Conservation (phyloP, 2,113 vertebrate species). For the Heterotilapia buettikoferi region DNA sequence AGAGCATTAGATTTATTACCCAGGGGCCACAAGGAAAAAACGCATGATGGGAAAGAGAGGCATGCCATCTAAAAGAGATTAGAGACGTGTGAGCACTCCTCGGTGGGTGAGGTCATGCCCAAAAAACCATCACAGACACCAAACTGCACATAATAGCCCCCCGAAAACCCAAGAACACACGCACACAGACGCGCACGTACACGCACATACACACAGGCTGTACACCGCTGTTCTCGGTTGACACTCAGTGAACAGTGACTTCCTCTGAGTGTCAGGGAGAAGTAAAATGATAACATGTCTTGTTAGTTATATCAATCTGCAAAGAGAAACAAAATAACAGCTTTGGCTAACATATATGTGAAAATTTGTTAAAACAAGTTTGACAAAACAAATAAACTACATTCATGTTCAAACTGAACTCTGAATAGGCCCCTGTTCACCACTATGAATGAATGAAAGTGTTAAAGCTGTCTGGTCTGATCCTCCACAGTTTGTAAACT, state of each 20-base stretch:
- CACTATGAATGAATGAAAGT: neutral
- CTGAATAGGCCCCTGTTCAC: neutral
- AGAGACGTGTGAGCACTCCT: conserved; percentile 64
- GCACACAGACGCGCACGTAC: neutral
- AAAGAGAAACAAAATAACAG: neutral
- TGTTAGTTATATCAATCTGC: neutral
- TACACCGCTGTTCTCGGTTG: neutral
- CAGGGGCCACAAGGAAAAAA: conserved; percentile 63
- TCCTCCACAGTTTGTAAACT: neutral
- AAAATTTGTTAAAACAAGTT: neutral
- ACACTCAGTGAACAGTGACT: neutral
- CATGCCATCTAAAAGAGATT: conserved; percentile 75
- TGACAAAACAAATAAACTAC: neutral
- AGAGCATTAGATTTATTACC: conserved; percentile 75
- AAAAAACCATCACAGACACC: conserved; percentile 39
- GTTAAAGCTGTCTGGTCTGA: neutral
- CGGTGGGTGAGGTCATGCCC: conserved; percentile 67
- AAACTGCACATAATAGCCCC: conserved; percentile 28
- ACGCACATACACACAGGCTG: neutral
- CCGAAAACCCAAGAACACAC: neutral
- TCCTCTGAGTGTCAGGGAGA: neutral
- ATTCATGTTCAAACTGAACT: neutral
- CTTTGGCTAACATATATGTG: neutral
- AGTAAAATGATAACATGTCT: neutral
- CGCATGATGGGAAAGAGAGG: conserved; percentile 63